Base-by-base conservation (phyloP, 2,888 invertebrate species). In the Brachyptera risi region DNA sequence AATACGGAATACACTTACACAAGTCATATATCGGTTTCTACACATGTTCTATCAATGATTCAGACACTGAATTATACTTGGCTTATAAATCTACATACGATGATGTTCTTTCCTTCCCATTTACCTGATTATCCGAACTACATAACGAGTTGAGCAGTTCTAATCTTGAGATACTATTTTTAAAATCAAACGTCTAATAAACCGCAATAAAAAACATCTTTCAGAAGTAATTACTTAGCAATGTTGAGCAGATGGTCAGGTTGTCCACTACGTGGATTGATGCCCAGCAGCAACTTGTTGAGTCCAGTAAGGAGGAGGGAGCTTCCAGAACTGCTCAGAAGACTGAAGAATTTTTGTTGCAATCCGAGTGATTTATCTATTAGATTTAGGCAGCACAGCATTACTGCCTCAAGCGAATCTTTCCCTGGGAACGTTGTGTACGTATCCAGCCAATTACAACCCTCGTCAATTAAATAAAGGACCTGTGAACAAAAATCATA, bases 171-270 rank as follows among this genome's bases (percentile, higher is more conserved):
- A n/a, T n/a, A n/a, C n/a, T n/a, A n/a, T n/a, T n/a, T n/a, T n/a
- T n/a, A n/a, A n/a, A n/a, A n/a, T n/a, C n/a, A n/a, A n/a, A n/a
- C n/a, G n/a, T n/a, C n/a, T n/a, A n/a, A n/a, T n/a, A n/a, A n/a
- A n/a, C n/a, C n/a, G n/a, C n/a, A n/a, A n/a, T n/a, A n/a, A n/a
- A n/a, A n/a, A n/a, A n/a, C n/a, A n/a, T n/a, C n/a, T n/a, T n/a
- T n/a, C n/a, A 5, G 9, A 63, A 23, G 24, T 17, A 70, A 76
- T 67, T 72, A 80, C 78, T 87, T 88, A 0, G 87, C 83, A 24
- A 92, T 81, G 67, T 88, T 88, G 35, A 90, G 76, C 67, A 90
- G 80, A 71, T 90, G 87, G 73, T 92, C 92, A 0, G 91, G 87
- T 68, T 83, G 83, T 5, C 86, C 85, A n/a, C 83, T 85, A 37